Conservation (phyloP, 2,888 invertebrate species). For the Epinotia bilunana region DNA sequence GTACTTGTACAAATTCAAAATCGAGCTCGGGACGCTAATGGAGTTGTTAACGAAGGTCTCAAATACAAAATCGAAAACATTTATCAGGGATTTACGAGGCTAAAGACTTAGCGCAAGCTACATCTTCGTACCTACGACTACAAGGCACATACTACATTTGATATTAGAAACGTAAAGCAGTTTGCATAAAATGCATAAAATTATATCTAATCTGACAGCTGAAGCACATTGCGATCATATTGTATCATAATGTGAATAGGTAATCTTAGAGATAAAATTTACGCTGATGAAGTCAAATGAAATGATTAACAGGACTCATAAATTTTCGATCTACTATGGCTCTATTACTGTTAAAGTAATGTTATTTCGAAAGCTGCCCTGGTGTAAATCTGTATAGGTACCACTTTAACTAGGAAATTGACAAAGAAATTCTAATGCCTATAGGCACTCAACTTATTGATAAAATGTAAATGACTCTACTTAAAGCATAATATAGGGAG, state of each 20-base stretch:
- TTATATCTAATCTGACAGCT: conserved; percentile 3
- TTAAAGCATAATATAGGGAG: background rate
- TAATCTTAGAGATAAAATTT: background rate
- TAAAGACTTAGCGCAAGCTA: too few relatives aligned
- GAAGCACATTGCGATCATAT: conserved; percentile 7
- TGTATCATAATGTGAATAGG: background rate
- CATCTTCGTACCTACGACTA: too few relatives aligned
- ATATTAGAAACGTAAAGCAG: background rate
- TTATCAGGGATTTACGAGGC: too few relatives aligned
- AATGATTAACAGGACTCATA: background rate
- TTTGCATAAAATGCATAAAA: conserved; percentile 12
- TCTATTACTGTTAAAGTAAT: background rate
- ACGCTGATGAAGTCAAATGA: background rate
- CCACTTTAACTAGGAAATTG: background rate
- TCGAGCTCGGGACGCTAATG: too few relatives aligned
- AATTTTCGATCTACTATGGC: background rate
- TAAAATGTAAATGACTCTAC: background rate
- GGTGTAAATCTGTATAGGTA: background rate
- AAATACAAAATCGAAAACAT: too few relatives aligned
- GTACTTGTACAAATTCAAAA: too few relatives aligned
- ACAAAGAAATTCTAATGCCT: background rate
- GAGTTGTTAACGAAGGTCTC: too few relatives aligned
- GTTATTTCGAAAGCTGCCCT: background rate
- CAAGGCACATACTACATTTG: background rate
- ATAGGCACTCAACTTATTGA: background rate